These are phyloP conservation scores for Diarsia brunnea DNA, from an alignment of 2,888 invertebrate species.

Conservation along the genomic window DNA sequence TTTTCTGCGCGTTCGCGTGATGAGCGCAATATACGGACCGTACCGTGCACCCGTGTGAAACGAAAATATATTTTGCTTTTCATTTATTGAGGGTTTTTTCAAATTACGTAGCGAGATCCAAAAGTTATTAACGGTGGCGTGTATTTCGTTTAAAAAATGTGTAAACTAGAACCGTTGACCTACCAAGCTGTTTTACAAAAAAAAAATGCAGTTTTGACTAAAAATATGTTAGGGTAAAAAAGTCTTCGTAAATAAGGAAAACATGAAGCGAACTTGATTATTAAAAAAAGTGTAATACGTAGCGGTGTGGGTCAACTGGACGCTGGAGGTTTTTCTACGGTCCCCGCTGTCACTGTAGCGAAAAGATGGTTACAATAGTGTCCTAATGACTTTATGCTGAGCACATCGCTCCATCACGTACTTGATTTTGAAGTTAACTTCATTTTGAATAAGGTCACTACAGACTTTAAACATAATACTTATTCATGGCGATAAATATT, in stretches of 20 bases:
- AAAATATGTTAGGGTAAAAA: conserved; percentile 10
- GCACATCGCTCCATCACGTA: conserved; percentile 9
- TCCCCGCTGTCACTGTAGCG: not conserved
- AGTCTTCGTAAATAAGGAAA: conserved; percentile 7
- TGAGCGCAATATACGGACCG: conserved; percentile 42
- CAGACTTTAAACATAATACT: not conserved
- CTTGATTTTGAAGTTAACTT: not conserved
- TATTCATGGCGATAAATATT: no score
- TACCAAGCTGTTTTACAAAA: not conserved
- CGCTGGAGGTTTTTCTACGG: conserved; percentile 21
- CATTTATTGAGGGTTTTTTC: conserved; percentile 35
- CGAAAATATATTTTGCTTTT: conserved; percentile 27
- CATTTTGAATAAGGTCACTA: not conserved
- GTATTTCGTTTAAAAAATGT: conserved; percentile 27
- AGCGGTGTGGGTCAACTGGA: conserved; percentile 13
- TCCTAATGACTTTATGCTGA: conserved; percentile 33
- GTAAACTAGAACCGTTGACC: not conserved
- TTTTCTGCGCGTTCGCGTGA: conserved; percentile 29
- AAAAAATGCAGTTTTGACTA: not conserved
- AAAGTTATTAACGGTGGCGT: conserved; percentile 13
- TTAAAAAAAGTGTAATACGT: conserved; percentile 13
- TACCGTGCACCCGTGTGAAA: conserved; percentile 14
- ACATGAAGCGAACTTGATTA: conserved; percentile 21
- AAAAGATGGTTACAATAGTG: conserved; percentile 23
- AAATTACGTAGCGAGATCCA: conserved; percentile 22